Base-by-base conservation (phyloP, 2,113 vertebrate species). In the Anoplopoma fimbria region DNA sequence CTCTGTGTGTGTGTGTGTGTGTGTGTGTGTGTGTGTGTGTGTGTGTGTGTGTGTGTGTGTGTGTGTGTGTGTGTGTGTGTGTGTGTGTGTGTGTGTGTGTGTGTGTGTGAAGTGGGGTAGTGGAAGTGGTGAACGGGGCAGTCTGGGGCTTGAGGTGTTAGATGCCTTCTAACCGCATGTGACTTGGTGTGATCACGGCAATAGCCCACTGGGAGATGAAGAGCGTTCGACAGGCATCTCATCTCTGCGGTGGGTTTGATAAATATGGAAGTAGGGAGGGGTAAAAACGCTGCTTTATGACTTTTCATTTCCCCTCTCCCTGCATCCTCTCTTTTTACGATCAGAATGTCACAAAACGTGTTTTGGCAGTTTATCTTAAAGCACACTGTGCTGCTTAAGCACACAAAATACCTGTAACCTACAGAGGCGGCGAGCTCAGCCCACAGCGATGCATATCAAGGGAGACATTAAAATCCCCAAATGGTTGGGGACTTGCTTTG, bases 401-500 rank as follows among this genome's bases (percentile, higher is more conserved):
- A 81, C 70, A 86, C 84, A 84, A 70, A 84, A 87, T 80, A 81
- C 90, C 83, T 72, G 69, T 65, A 93, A 82, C 91, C 87, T 75
- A 72, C 72, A 83, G 75, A 79, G 84, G 69, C 65, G 65, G 67
- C 45, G 73, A 87, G 64, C 81, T 84, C 74, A 87, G 72, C 80
- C 89, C 62, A 80, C 40, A 83, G 88, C 55, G 38, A 87, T 70
- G 61, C 62, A 88, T 83, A 92, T 92, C 91, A 86, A 75, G 86
- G 81, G 70, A 90, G 76, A 78, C 70, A 86, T 77, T 91, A 89
- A 81, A 79, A 85, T 79, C 61, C 38, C n/a, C 57, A 84, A 91
- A 90, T 77, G 83, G 78, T 89, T 49, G 49, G 82, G 75, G 79
- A 83, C 72, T 77, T 63, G 36, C 27, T 89, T 86, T 83, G 78